phyloP scores from a whole-genome alignment of 1,140 invertebrate species.

The Aphaenogaster ashmeadi region DNA sequence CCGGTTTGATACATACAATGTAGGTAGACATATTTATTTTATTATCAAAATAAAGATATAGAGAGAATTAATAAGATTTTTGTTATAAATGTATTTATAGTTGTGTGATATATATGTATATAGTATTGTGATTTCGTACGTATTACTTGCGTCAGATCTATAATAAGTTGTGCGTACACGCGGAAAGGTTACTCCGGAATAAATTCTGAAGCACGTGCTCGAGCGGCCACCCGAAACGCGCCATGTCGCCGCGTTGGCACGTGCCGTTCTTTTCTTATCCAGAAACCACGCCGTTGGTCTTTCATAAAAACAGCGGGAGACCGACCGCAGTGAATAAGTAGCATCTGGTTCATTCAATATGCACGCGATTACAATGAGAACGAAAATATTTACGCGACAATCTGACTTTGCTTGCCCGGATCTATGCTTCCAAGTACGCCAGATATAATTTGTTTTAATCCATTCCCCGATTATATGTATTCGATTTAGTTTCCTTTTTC shows the following conservation, averaged over 20 bases:
- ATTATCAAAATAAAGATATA: neutral
- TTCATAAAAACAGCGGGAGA: slow-evolving; percentile 55
- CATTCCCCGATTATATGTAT: neutral
- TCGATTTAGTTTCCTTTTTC: neutral
- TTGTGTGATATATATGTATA: neutral
- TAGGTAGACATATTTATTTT: neutral
- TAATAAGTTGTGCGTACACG: neutral
- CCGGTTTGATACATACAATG: neutral
- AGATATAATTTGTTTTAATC: neutral
- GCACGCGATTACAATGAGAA: slow-evolving; percentile 3
- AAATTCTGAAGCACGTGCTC: slow-evolving; percentile 71
- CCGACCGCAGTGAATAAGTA: slow-evolving; percentile 42
- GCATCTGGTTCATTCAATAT: slow-evolving; percentile 1
- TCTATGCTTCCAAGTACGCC: neutral
- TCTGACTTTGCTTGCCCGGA: neutral
- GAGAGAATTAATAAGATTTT: neutral
- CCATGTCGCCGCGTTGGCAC: slow-evolving; percentile 56
- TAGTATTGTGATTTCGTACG: neutral
- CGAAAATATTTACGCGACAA: slow-evolving; percentile 12
- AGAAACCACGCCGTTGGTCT: slow-evolving; percentile 69
- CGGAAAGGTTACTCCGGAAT: slow-evolving; percentile 40
- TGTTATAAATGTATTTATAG: neutral
- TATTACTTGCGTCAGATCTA: neutral
- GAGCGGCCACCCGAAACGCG: slow-evolving; percentile 62
- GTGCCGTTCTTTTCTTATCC: slow-evolving; percentile 75